Evolutionary conservation across 2,113 vertebrate species (phyloP).

Genomic region (Pelusios castaneus): DNA sequence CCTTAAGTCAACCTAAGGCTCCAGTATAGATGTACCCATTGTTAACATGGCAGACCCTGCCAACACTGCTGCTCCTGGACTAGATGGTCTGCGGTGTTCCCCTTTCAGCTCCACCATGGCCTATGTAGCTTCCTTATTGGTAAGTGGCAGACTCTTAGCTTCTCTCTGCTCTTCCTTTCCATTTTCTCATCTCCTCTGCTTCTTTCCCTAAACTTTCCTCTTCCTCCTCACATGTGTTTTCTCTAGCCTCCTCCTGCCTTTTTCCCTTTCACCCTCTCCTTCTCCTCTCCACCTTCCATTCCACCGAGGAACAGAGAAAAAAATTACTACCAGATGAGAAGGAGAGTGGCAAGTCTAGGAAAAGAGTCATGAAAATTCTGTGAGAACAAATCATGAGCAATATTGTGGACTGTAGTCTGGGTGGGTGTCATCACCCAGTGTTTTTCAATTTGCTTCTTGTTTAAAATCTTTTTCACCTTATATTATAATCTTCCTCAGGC

Average conservation of each 20-base stretch:
- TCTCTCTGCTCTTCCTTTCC: fast-evolving
- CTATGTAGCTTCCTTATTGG: not conserved
- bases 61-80: not conserved
- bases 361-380: not conserved
- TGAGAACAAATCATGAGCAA: not conserved
- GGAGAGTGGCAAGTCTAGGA: not conserved
- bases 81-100: not conserved
- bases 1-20: too few species aligned
- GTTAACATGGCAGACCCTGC: too few species aligned
- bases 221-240: not conserved
- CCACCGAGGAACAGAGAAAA: not conserved
- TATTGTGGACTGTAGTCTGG: not conserved
- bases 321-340: not conserved
- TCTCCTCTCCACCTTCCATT: not conserved
- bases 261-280: not conserved
- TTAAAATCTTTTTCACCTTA: not conserved
- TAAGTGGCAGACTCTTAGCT: not conserved
- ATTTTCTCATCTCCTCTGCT: fast-evolving
- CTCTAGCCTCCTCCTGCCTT: too few species aligned
- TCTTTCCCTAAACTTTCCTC: not conserved
- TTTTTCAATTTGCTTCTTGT: not conserved
- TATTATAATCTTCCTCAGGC: not conserved
- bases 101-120: not conserved
- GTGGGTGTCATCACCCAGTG: not conserved
- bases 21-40: too few species aligned